These are phyloP conservation scores for Scaptomyza caliginosa DNA, from an alignment of 2,888 invertebrate genomes.

Conservation along the genomic window DNA sequence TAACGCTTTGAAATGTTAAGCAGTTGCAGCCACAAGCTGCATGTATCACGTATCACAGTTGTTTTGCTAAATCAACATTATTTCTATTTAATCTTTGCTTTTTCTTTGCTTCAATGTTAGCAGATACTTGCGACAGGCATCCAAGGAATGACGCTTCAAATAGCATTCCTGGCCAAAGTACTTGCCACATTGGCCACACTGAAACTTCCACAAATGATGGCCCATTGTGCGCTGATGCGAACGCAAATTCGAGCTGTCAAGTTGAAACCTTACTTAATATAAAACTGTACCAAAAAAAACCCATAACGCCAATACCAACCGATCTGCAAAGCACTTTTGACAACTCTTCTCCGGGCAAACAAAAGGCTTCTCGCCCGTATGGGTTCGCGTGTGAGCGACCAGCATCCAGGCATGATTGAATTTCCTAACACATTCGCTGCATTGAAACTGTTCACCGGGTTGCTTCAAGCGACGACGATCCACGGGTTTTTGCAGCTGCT, in stretches of 20 bases:
- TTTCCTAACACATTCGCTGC: slow-evolving; percentile 86
- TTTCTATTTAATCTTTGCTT: neutral
- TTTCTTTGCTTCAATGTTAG: slow-evolving; percentile 36
- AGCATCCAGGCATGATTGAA: slow-evolving; percentile 90
- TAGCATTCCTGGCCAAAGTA: slow-evolving; percentile 89
- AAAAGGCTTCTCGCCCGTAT: slow-evolving; percentile 89
- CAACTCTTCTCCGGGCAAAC: slow-evolving; percentile 87
- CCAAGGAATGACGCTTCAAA: slow-evolving; percentile 87
- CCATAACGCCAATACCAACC: no score
- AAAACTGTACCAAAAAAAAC: no score
- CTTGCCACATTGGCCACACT: slow-evolving; percentile 87
- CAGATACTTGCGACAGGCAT: slow-evolving; percentile 87
- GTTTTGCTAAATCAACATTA: no score
- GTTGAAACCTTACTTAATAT: neutral
- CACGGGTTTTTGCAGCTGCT: slow-evolving; percentile 4
- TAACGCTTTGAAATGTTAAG: slow-evolving; percentile 70
- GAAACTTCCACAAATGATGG: slow-evolving; percentile 89
- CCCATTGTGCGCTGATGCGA: slow-evolving; percentile 89
- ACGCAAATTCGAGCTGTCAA: slow-evolving; percentile 87
- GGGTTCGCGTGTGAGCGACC: slow-evolving; percentile 88
- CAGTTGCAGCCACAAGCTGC: slow-evolving; percentile 19
- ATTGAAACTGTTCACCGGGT: slow-evolving; percentile 64
- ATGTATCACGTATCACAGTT: no score
- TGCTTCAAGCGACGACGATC: slow-evolving; percentile 41
- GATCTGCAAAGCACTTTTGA: slow-evolving; percentile 88